These are phyloP conservation scores for Lagopus leucura DNA, from an alignment of 2,113 vertebrate genomes.

Conservation along the genomic window DNA sequence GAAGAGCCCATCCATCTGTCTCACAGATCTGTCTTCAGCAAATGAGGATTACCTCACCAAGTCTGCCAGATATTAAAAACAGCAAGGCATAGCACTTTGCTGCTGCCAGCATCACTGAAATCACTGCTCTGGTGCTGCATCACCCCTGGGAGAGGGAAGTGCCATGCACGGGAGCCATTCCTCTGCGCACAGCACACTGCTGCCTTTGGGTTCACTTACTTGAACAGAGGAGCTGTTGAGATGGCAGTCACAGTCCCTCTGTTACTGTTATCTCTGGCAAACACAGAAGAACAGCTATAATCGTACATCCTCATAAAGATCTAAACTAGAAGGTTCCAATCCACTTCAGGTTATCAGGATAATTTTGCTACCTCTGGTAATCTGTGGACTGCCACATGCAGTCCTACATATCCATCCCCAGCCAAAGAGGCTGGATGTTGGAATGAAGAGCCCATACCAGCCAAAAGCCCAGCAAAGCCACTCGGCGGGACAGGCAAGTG, in stretches of 20 bases:
- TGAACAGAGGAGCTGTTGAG: conserved; percentile 19
- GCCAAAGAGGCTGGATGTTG: not conserved
- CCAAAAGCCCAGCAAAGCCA: not conserved
- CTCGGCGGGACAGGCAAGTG: not conserved
- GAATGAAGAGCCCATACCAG: not conserved
- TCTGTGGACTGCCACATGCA: not conserved
- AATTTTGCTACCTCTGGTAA: not conserved
- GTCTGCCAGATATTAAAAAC: not conserved
- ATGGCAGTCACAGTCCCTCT: not conserved
- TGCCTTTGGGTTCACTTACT: not conserved
- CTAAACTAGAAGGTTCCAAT: not conserved
- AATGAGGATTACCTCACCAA: not conserved
- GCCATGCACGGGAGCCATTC: rapidly evolving
- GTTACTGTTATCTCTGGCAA: not conserved
- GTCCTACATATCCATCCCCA: not conserved
- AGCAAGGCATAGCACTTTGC: rapidly evolving
- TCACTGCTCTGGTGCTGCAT: rapidly evolving
- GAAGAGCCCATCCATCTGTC: not conserved
- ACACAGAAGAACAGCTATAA: not conserved
- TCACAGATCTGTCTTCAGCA: not conserved
- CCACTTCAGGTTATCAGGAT: not conserved
- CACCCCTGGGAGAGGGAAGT: not conserved
- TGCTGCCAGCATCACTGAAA: rapidly evolving
- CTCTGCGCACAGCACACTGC: not conserved
- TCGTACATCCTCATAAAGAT: not conserved